Percentiles rank a stretch among this genome's conserved stretches.
Evolutionary conservation across 2,888 invertebrate species (phyloP).

Genomic region (Rhaphigaster nebulosa): DNA sequence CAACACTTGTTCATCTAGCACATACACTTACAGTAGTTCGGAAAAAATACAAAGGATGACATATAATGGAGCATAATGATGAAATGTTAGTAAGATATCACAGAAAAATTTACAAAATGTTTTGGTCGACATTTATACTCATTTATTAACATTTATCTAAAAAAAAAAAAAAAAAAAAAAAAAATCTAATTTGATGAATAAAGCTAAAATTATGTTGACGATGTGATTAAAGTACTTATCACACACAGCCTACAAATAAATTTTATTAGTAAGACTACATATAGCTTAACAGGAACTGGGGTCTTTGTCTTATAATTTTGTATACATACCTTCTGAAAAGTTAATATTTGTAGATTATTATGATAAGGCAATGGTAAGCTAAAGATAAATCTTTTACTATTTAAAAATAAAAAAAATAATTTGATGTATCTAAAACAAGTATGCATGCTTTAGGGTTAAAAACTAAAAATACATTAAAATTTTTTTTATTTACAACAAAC

Average conservation of each 20-base stretch:
- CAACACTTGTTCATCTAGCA: not conserved
- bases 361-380: not conserved
- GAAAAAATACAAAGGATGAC: not conserved
- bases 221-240: not conserved
- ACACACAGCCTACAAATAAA: not conserved
- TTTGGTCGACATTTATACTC: not conserved
- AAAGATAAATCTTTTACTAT: not conserved
- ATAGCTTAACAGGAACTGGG: not conserved
- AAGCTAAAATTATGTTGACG: not conserved
- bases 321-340: constrained; percentile 41
- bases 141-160: not conserved
- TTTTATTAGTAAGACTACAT: constrained; percentile 8
- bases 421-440: constrained; percentile 41
- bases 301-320: constrained; percentile 16
- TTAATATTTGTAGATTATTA: not conserved
- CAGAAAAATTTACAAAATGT: not conserved
- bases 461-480: constrained; percentile 2
- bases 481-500: not conserved
- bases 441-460: constrained; percentile 24
- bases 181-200: not conserved
- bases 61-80: not conserved
- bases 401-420: not conserved
- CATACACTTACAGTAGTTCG: not conserved
- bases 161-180: not conserved
- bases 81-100: not conserved